Evolutionary conservation across 2,797 vertebrate species (phyloP).

Genomic region (Squalus acanthias): DNA sequence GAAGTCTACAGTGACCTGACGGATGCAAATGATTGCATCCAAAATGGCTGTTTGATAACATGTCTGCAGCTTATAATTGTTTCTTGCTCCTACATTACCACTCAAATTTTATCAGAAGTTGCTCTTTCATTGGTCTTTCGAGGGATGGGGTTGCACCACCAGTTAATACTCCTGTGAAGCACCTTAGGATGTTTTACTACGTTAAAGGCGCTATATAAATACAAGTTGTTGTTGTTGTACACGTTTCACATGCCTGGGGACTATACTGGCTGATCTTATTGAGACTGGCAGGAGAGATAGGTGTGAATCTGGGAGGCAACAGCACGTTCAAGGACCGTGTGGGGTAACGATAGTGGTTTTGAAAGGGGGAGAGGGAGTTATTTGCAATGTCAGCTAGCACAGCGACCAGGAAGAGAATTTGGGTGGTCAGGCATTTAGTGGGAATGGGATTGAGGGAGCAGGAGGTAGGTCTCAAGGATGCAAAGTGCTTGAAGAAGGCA

Average conservation of each 20-base stretch:
- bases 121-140: neutral
- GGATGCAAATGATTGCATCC: neutral
- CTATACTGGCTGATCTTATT: no score
- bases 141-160: neutral
- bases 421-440: neutral
- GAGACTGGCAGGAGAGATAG: no score
- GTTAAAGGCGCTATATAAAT: no score
- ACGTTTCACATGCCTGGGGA: neutral
- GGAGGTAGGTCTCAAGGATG: neutral
- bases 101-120: neutral
- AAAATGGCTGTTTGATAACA: neutral
- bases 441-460: neutral
- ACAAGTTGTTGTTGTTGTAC: neutral
- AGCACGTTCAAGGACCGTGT: neutral
- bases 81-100: neutral
- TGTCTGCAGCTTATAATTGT: neutral
- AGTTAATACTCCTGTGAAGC: neutral
- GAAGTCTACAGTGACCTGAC: neutral
- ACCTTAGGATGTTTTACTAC: no score
- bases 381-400: neutral
- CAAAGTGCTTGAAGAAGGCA: no score
- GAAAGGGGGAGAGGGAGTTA: neutral
- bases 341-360: neutral
- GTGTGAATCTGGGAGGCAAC: neutral
- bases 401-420: neutral